Percentiles rank a stretch among this genome's conserved stretches.
These are phyloP conservation scores for Merluccius polli DNA, from an alignment of 2,797 vertebrate species.

Conservation along the genomic window DNA sequence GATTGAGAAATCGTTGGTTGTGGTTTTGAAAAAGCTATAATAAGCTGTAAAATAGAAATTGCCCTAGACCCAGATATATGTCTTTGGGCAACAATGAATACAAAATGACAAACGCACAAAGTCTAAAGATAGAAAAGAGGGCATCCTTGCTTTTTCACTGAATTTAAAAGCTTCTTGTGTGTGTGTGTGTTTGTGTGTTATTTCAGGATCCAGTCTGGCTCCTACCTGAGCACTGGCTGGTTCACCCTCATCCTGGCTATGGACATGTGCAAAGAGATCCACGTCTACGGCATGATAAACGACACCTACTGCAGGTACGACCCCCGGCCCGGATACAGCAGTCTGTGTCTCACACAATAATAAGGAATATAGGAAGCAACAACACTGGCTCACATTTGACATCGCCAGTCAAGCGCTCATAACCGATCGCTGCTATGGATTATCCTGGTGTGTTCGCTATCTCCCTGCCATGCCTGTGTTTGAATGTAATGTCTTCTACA, in stretches of 20 bases:
- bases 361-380: too few relatives aligned
- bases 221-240: slow-evolving; percentile 98
- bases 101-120: too few relatives aligned
- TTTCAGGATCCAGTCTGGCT: slow-evolving; percentile 92
- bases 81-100: not conserved
- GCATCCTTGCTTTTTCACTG: not conserved
- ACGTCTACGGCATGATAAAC: slow-evolving; percentile 98
- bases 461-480: too few relatives aligned
- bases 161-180: not conserved
- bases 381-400: not conserved
- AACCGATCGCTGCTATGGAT: too few relatives aligned
- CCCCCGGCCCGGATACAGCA: slow-evolving; percentile 10
- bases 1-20: not conserved
- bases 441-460: too few relatives aligned
- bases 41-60: too few relatives aligned
- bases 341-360: too few relatives aligned
- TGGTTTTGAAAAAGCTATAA: not conserved
- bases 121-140: not conserved
- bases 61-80: not conserved
- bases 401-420: too few relatives aligned
- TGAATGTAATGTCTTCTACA: too few relatives aligned
- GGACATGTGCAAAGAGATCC: slow-evolving; percentile 97
- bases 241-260: slow-evolving; percentile 98
- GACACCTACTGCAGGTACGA: slow-evolving; percentile 99
- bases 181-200: slow-evolving; percentile 47